Evolutionary conservation across 2,113 vertebrate species (phyloP).

Genomic region (Pontoporia blainvillei): DNA sequence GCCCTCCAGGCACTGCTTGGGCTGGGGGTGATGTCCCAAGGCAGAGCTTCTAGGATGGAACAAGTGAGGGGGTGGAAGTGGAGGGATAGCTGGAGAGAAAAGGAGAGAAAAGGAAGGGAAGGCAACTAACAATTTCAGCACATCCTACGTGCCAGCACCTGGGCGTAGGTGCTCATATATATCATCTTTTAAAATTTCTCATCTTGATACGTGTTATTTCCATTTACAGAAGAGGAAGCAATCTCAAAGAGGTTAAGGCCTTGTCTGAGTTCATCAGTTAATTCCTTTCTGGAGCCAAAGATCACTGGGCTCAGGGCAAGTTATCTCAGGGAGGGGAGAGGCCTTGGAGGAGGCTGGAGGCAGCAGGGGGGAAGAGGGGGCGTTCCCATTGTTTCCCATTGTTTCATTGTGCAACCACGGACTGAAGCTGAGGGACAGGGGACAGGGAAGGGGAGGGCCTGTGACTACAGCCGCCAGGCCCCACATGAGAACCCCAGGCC

Average conservation of each 20-base stretch:
- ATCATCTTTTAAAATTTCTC: background rate
- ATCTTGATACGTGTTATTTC: background rate
- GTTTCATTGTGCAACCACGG: background rate
- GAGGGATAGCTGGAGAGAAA: background rate
- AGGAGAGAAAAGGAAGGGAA: background rate
- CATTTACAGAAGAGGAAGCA: background rate
- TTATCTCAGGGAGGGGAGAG: background rate
- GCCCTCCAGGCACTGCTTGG: too few species aligned
- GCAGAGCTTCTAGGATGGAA: background rate
- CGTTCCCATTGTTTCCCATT: accelerated
- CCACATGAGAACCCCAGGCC: too few species aligned
- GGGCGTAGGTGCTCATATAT: accelerated
- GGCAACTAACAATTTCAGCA: background rate
- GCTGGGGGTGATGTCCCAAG: accelerated
- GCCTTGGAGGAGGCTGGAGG: too few species aligned
- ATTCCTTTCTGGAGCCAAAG: background rate
- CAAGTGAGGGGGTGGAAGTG: accelerated
- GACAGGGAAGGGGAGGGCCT: background rate
- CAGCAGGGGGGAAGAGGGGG: too few species aligned
- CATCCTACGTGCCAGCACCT: background rate
- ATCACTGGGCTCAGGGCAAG: background rate
- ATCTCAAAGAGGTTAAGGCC: background rate
- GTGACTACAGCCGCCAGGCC: accelerated
- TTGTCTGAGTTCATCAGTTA: background rate
- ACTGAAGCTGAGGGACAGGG: background rate